Evolutionary conservation across 2,797 vertebrate genomes (phyloP), one percentile per base, ranked within the genome.

Genomic region (Enteromius paludinosus): DNA sequence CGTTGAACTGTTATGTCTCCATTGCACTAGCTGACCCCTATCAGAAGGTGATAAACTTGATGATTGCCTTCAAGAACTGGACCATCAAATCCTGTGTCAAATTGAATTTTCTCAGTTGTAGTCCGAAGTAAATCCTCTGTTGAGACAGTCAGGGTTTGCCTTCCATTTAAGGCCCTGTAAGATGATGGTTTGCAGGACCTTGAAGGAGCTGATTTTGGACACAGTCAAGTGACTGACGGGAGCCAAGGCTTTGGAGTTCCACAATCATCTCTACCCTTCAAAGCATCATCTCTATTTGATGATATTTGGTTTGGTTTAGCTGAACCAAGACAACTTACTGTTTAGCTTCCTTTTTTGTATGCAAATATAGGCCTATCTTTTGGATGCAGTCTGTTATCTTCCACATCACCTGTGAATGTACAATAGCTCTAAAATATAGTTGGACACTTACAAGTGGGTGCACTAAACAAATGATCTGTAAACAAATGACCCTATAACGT

Each of bases 41-140:
- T 47, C 18, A 72, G 18, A 20, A 80, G 66, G 38, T 71, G 54
- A 33, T 47, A 18, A 56, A 61, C 38, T 49, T 72, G 52, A 70
- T 80, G 41, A 72, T 81, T 62, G 68, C 56, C 28, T 72, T 38
- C 25, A 6, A 33, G 35, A 71, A 33, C 35, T 61, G 25, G 5
- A 80, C 38, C 25, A 71, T 47, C 38, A 80, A 71, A 62, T 71
- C 38, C 54, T 61, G 35, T 0, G 1, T 6, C 52, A 71, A 56
- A 80, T 71, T 71, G 38, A 80, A 80, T 62, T 49, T 79, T 20
- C 68, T 49, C 68, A 49, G 66, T 33, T 80, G 52, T 59, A 23
- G 45, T 10, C 23, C 8, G 30, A 23, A 61, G 25, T 35, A 72
- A 62, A 81, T 62, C 56, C 54, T 41, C 41, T 18, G 9, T 62